Evolutionary conservation across 2,797 vertebrate genomes (phyloP).

Genomic region (Threskiornis aethiopicus): DNA sequence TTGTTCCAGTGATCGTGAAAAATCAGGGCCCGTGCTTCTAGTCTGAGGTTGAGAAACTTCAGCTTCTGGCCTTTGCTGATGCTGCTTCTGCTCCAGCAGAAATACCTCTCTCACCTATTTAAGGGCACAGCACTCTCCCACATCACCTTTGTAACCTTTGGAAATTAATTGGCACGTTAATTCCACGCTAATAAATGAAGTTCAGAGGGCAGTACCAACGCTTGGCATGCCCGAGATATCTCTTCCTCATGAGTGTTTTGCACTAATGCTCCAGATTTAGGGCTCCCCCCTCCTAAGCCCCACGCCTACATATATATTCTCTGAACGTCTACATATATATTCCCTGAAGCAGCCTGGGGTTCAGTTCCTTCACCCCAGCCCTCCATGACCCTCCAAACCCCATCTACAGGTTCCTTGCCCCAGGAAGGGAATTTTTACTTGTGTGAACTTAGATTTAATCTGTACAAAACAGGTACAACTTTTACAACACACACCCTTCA

Average conservation of each 20-base stretch:
- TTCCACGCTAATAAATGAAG: neutral
- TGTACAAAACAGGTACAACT: neutral
- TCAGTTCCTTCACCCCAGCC: neutral
- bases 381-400: neutral
- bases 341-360: neutral
- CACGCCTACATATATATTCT: neutral
- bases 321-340: neutral
- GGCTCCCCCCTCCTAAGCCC: neutral
- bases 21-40: rapidly evolving
- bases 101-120: neutral
- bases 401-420: neutral
- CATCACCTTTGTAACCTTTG: neutral
- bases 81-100: neutral
- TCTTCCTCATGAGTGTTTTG: neutral
- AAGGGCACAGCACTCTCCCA: neutral
- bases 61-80: neutral
- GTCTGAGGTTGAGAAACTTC: neutral
- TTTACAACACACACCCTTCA: neutral
- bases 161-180: neutral
- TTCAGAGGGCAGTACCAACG: neutral
- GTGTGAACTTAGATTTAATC: neutral
- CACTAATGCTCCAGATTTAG: neutral
- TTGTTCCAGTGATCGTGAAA: neutral
- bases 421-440: neutral
- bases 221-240: rapidly evolving